phyloP scores from a whole-genome alignment of 2,888 invertebrate species.

The Drosophila cracens region DNA sequence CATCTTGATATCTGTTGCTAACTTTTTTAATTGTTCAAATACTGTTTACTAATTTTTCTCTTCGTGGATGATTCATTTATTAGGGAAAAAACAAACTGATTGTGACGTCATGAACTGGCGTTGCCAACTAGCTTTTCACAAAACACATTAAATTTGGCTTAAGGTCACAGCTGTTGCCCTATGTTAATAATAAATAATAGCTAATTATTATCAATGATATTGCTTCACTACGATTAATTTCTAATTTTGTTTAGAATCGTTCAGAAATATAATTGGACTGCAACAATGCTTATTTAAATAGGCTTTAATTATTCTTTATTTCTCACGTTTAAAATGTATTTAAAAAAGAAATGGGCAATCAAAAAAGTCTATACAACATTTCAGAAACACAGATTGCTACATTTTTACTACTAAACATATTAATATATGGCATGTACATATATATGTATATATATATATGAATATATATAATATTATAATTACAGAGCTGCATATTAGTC shows the following conservation, averaged over 20 bases:
- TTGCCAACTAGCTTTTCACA: conserved; percentile 24
- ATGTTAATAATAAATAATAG: not conserved
- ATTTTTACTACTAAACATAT: not conserved
- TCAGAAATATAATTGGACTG: not conserved
- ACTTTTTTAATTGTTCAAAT: conserved; percentile 17
- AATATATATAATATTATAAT: not conserved
- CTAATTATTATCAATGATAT: not conserved
- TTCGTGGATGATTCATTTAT: conserved; percentile 60
- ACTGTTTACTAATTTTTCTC: conserved; percentile 15
- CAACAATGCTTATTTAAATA: not conserved
- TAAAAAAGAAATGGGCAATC: not conserved
- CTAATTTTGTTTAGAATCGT: not conserved
- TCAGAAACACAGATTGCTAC: not conserved
- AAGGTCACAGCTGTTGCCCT: not conserved
- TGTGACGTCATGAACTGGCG: conserved; percentile 59
- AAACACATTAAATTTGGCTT: conserved; percentile 19
- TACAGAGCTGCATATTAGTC: not conserved
- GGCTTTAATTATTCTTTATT: not conserved
- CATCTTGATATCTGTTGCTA: conserved; percentile 86
- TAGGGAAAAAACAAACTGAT: conserved; percentile 57
- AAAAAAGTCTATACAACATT: not conserved
- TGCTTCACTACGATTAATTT: not conserved
- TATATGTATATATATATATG: too few species aligned
- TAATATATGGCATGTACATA: not conserved
- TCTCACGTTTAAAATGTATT: too few species aligned